Conservation (phyloP, 2,797 vertebrate species). For the Ficedula albicollis region DNA sequence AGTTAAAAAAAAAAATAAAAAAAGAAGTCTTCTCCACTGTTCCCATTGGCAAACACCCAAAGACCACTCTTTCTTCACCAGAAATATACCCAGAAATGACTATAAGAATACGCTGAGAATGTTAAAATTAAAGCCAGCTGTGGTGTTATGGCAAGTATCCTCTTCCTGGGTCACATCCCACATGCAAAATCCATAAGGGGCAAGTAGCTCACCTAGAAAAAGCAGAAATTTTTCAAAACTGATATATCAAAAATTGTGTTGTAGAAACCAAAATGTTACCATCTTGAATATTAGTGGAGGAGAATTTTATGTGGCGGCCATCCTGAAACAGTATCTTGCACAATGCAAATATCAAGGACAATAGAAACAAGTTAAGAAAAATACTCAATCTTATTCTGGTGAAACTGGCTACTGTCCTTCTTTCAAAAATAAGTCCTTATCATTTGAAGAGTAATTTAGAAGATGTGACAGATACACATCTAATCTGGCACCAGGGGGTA, state of each 20-base stretch:
- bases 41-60: slow-evolving; percentile 32
- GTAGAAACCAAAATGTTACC: background rate
- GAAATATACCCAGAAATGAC: slow-evolving; percentile 23
- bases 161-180: background rate
- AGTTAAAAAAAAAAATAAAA: background rate
- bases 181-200: background rate
- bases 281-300: background rate
- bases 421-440: background rate
- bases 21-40: background rate
- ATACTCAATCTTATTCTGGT: background rate
- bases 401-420: background rate
- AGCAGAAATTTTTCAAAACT: background rate
- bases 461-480: rapidly evolving
- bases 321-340: background rate
- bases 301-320: background rate
- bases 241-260: background rate
- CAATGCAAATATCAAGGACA: rapidly evolving
- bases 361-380: background rate
- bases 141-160: background rate
- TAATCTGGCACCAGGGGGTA: background rate
- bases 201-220: background rate
- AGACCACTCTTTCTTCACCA: slow-evolving; percentile 30
- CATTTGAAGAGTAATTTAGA: background rate
- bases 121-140: slow-evolving; percentile 10
- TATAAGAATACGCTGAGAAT: slow-evolving; percentile 1